A percentile compares a stretch with the other conserved stretches of the same genome.
phyloP scores from a whole-genome alignment of 2,113 vertebrate genomes.

The Anthoscopus minutus region DNA sequence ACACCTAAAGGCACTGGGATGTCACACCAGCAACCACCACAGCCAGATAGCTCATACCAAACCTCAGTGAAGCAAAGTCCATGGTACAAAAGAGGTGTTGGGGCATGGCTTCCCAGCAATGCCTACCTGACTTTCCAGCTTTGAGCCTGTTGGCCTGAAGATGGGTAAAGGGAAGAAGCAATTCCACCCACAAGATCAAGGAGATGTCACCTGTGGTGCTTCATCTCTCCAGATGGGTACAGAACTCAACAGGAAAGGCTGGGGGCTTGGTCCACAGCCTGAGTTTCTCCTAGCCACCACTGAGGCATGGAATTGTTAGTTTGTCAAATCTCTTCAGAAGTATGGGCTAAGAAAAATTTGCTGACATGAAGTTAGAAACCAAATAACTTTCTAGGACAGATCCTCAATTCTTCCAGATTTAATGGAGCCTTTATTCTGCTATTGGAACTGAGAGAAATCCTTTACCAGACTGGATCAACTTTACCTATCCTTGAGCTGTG shows the following conservation, averaged over 20 bases:
- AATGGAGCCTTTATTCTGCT: not conserved
- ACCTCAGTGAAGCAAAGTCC: not conserved
- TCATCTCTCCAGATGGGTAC: not conserved
- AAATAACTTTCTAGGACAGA: not conserved
- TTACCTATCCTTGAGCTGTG: not conserved
- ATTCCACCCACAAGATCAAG: not conserved
- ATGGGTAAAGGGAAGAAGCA: not conserved
- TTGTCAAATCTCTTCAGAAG: not conserved
- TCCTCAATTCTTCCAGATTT: not conserved
- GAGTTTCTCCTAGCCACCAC: not conserved
- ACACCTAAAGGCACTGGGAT: not conserved
- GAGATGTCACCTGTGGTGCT: not conserved
- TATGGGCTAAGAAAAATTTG: not conserved
- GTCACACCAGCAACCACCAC: not conserved
- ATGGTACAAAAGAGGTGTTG: fast-evolving
- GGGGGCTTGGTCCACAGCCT: not conserved
- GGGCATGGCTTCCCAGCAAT: not conserved
- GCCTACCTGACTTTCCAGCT: not conserved
- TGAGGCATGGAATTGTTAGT: not conserved
- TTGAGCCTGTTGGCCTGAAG: not conserved
- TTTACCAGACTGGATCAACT: not conserved
- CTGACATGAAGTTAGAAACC: not conserved
- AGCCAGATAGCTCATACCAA: not conserved
- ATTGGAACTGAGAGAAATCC: not conserved
- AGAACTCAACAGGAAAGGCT: not conserved